Conservation (phyloP, 2,888 invertebrate species). For the Dascillus cervinus region DNA sequence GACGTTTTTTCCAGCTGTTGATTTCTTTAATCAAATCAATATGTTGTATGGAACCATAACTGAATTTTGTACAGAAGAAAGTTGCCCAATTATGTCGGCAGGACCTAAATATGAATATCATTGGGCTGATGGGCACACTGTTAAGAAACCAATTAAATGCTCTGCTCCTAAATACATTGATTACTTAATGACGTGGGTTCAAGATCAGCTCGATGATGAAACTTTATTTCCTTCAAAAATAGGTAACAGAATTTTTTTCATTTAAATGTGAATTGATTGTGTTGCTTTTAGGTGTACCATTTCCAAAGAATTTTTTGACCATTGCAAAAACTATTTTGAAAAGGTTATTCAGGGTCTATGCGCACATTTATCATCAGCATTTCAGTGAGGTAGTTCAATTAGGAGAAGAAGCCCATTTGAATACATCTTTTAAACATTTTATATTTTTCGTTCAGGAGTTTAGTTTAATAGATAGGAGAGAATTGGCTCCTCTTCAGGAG, state of each 20-base stretch:
- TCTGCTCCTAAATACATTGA: conserved; percentile 99
- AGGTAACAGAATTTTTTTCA: conserved; percentile 43
- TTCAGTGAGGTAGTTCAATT: conserved; percentile 96
- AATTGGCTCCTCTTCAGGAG: conserved; percentile 94
- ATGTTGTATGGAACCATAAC: conserved; percentile 99
- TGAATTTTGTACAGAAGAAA: conserved; percentile 98
- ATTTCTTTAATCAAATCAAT: conserved; percentile 99
- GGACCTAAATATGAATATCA: conserved; percentile 99
- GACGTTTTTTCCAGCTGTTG: conserved; percentile 70
- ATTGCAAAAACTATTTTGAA: conserved; percentile 98
- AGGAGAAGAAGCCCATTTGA: conserved; percentile 97
- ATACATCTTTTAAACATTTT: conserved; percentile 99
- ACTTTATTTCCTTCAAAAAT: conserved; percentile 97
- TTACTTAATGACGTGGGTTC: conserved; percentile 99
- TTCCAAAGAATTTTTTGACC: conserved; percentile 93
- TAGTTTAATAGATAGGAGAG: conserved; percentile 90
- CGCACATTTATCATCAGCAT: conserved; percentile 99
- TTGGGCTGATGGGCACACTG: conserved; percentile 98
- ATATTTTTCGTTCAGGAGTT: conserved; percentile 99
- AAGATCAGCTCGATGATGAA: conserved; percentile 98
- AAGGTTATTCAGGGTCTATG: conserved; percentile 96
- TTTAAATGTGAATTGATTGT: not conserved
- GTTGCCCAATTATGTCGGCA: conserved; percentile 97
- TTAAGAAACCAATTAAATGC: conserved; percentile 98
- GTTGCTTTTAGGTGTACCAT: conserved; percentile 72